Percentiles rank a stretch among this genome's conserved stretches.
Evolutionary conservation across 2,888 invertebrate genomes (phyloP).

Genomic region (Microdon myrmicae): DNA sequence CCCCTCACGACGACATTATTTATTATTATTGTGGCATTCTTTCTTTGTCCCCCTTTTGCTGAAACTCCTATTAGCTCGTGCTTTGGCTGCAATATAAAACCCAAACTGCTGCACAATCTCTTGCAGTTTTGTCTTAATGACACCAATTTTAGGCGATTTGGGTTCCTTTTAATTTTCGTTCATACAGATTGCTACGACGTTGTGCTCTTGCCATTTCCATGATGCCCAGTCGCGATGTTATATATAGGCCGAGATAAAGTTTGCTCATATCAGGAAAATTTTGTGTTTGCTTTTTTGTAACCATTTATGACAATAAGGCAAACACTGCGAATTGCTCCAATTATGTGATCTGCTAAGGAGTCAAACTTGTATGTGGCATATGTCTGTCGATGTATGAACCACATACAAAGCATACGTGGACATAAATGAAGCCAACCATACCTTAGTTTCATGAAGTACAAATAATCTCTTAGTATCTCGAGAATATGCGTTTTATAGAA

Average conservation of each 20-base stretch:
- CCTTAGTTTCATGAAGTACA: too few species aligned
- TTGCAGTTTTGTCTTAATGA: conserved; percentile 52
- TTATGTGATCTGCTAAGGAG: conserved; percentile 24
- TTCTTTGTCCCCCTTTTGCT: conserved; percentile 17
- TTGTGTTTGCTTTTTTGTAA: too few species aligned
- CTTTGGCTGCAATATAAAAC: conserved; percentile 32
- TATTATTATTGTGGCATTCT: conserved; percentile 45
- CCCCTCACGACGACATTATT: conserved; percentile 53
- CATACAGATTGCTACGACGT: conserved; percentile 47
- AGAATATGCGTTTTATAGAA: too few species aligned
- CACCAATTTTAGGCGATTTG: conserved; percentile 52
- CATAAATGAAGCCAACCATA: too few species aligned
- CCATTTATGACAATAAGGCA: conserved; percentile 49
- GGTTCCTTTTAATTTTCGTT: conserved; percentile 52
- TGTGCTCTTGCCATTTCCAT: conserved; percentile 39
- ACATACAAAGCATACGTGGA: too few species aligned
- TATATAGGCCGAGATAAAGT: conserved; percentile 35
- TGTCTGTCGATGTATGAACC: too few species aligned
- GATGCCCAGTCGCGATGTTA: conserved; percentile 23
- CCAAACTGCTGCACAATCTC: conserved; percentile 50
- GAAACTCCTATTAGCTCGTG: conserved; percentile 13
- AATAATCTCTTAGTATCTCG: too few species aligned
- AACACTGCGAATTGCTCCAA: conserved; percentile 44
- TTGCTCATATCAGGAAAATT: conserved; percentile 37
- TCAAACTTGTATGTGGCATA: too few species aligned